Evolutionary conservation across 2,888 invertebrate genomes (phyloP).

Genomic region (Luperina nickerlii): DNA sequence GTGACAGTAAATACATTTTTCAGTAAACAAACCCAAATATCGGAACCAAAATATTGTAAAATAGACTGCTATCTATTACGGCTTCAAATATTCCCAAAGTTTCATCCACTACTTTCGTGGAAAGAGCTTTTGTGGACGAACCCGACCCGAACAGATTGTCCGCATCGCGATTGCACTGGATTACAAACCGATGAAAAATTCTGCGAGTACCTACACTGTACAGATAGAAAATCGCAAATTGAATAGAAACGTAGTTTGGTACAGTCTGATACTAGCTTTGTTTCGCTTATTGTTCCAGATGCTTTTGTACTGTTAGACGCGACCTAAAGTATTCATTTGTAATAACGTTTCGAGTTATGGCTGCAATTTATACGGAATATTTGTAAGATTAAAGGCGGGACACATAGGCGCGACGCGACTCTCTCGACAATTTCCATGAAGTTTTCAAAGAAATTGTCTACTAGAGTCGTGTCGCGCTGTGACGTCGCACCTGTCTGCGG

Average conservation of each 20-base stretch:
- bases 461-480: not conserved
- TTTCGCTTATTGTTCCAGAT: slow-evolving; percentile 71
- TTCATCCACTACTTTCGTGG: slow-evolving; percentile 50
- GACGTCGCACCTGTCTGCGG: not conserved
- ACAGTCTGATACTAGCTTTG: slow-evolving; percentile 74
- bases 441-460: not conserved
- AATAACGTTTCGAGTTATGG: slow-evolving; percentile 26
- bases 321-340: slow-evolving; percentile 42
- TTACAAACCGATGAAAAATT: slow-evolving; percentile 84
- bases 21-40: slow-evolving; percentile 12
- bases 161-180: slow-evolving; percentile 75
- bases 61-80: slow-evolving; percentile 32
- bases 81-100: slow-evolving; percentile 30
- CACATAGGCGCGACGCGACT: not conserved
- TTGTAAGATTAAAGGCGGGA: slow-evolving; percentile 8
- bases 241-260: slow-evolving; percentile 80
- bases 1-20: not conserved
- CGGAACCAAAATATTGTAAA: slow-evolving; percentile 32
- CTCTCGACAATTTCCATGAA: not conserved
- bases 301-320: slow-evolving; percentile 62
- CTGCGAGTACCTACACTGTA: slow-evolving; percentile 63
- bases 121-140: slow-evolving; percentile 70
- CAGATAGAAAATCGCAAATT: slow-evolving; percentile 80
- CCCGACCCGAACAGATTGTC: slow-evolving; percentile 64
- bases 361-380: slow-evolving; percentile 20